Evolutionary conservation across 2,888 invertebrate species (phyloP).

Genomic region (Scelioninae gen. 1): DNA sequence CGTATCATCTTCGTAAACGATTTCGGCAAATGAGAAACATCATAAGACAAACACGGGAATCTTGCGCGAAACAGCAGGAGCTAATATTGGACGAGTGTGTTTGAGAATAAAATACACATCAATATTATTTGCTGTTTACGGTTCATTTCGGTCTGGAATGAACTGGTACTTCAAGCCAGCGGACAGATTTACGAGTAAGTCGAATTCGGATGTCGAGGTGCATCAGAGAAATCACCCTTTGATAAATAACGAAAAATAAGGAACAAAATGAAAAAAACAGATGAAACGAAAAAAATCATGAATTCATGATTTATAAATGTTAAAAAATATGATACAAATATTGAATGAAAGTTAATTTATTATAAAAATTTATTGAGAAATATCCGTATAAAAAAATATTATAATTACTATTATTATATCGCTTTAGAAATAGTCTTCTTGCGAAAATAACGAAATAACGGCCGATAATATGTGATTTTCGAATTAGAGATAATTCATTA

Average conservation of each 20-base stretch:
- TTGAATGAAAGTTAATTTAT: too few species aligned
- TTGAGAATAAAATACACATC: slow-evolving; percentile 34
- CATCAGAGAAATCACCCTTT: not conserved
- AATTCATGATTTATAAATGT: not conserved
- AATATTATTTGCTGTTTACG: slow-evolving; percentile 38
- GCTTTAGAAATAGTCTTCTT: too few species aligned
- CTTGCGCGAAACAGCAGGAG: slow-evolving; percentile 20
- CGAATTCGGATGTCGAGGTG: not conserved
- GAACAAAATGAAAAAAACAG: not conserved
- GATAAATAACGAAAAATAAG: not conserved
- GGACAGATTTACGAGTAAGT: not conserved
- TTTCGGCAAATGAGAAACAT: slow-evolving; percentile 36
- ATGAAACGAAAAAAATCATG: not conserved
- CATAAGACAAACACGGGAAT: slow-evolving; percentile 33
- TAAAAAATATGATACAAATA: too few species aligned
- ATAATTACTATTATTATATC: too few species aligned
- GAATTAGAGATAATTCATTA: too few species aligned
- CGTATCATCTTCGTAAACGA: slow-evolving; percentile 25
- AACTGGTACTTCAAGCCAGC: slow-evolving; percentile 1
- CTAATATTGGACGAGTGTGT: slow-evolving; percentile 30
- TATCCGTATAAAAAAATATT: too few species aligned
- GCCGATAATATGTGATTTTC: too few species aligned
- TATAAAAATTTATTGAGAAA: too few species aligned
- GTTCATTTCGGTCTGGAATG: slow-evolving; percentile 26
- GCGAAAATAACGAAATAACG: too few species aligned